phyloP scores from a whole-genome alignment of 2,113 vertebrate genomes.

The Bubo bubo region DNA sequence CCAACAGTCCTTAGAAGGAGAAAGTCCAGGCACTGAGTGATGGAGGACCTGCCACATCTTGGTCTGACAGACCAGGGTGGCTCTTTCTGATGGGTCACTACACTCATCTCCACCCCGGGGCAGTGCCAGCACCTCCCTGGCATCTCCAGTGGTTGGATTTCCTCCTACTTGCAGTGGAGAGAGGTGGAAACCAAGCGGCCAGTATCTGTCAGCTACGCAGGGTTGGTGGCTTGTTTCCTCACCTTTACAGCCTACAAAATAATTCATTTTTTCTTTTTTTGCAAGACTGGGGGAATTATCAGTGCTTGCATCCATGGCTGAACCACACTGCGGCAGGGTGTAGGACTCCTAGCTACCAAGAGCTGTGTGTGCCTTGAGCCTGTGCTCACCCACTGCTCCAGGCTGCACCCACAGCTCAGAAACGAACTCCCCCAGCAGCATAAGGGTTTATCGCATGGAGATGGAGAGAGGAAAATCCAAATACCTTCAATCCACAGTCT shows the following conservation, averaged over 20 bases:
- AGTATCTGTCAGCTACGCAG: not conserved
- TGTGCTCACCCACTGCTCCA: not conserved
- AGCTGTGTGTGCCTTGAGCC: not conserved
- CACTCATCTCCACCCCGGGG: accelerated
- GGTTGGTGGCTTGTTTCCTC: not conserved
- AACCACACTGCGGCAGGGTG: not conserved
- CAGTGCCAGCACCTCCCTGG: not conserved
- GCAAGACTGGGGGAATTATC: not conserved
- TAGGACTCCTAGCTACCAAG: not conserved
- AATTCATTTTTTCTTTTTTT: not conserved
- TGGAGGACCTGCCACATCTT: not conserved
- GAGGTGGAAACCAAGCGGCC: not conserved
- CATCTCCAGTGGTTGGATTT: not conserved
- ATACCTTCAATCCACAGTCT: not conserved
- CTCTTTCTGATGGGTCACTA: not conserved
- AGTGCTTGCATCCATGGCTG: not conserved
- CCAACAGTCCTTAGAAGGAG: not conserved
- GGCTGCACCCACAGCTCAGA: not conserved
- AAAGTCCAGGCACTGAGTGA: not conserved
- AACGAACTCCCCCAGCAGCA: not conserved
- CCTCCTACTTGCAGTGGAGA: not conserved
- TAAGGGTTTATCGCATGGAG: not conserved
- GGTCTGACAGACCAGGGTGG: not conserved
- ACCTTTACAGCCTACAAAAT: not conserved
- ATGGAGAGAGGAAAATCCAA: not conserved